A percentile compares a stretch with the other conserved stretches of the same genome.
phyloP scores from a whole-genome alignment of 2,888 invertebrate genomes.

The Oxycera nigricornis region DNA sequence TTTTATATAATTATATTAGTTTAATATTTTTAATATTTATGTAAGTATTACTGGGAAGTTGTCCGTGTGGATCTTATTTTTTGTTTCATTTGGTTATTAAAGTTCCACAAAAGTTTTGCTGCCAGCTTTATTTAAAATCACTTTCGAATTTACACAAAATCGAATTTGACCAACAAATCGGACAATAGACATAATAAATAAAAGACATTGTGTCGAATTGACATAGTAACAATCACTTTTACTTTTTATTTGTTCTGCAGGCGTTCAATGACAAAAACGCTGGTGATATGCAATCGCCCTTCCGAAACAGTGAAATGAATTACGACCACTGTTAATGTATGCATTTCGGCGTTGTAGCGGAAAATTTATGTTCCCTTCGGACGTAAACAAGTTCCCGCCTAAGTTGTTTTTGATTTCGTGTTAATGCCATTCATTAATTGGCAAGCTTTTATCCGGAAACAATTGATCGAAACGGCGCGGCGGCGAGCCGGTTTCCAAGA shows the following conservation, averaged over 20 bases:
- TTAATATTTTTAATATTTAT: too few species aligned
- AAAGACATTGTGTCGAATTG: background rate
- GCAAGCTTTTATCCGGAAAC: background rate
- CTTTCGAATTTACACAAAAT: too few species aligned
- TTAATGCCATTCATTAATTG: background rate
- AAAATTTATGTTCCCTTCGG: background rate
- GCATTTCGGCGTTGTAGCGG: background rate
- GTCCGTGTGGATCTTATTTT: too few species aligned
- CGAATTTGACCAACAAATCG: too few species aligned
- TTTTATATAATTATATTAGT: too few species aligned
- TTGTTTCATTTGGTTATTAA: too few species aligned
- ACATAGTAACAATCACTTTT: background rate
- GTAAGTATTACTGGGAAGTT: too few species aligned
- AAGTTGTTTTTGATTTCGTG: background rate
- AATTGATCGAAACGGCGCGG: background rate
- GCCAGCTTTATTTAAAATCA: too few species aligned
- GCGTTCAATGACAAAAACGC: background rate
- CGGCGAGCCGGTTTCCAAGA: too few species aligned
- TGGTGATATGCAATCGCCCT: background rate
- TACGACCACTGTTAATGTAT: background rate
- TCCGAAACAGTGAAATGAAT: background rate
- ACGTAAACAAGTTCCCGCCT: background rate
- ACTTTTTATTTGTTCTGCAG: background rate
- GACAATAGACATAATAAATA: background rate
- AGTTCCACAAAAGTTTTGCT: too few species aligned